Percentiles rank a stretch among this genome's conserved stretches.
phyloP scores from a whole-genome alignment of 2,113 vertebrate genomes.

The Xenopus laevis region DNA sequence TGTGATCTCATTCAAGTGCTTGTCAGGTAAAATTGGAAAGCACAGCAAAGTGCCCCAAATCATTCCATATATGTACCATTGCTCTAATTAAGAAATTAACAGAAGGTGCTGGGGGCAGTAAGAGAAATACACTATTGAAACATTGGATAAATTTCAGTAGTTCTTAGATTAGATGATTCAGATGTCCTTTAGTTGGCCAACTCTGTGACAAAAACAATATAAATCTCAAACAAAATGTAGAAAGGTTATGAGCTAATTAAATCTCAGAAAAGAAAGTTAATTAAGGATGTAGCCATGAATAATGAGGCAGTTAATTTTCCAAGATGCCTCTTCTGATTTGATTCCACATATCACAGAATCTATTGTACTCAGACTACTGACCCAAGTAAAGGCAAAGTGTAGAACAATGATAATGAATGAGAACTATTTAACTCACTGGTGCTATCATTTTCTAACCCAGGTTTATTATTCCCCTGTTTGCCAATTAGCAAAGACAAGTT shows the following conservation, averaged over 20 bases:
- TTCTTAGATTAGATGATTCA: neutral
- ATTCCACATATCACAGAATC: neutral
- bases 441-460: too few relatives aligned
- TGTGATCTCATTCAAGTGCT: too few relatives aligned
- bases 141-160: too few relatives aligned
- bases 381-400: neutral
- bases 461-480: too few relatives aligned
- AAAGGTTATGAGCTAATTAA: conserved; percentile 3
- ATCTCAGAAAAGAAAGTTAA: conserved; percentile 5
- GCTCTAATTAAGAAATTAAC: too few relatives aligned
- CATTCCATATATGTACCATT: too few relatives aligned
- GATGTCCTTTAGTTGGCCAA: neutral
- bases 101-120: too few relatives aligned
- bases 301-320: neutral
- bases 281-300: neutral
- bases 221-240: conserved; percentile 3
- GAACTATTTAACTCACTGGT: too few relatives aligned
- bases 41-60: too few relatives aligned
- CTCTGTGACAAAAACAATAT: conserved; percentile 1
- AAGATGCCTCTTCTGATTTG: neutral
- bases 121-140: too few relatives aligned
- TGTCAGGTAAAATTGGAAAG: too few relatives aligned
- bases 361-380: neutral
- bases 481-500: too few relatives aligned
- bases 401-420: neutral